phyloP scores from a whole-genome alignment of 2,797 vertebrate genomes.

The Chloroceryle amazona region DNA sequence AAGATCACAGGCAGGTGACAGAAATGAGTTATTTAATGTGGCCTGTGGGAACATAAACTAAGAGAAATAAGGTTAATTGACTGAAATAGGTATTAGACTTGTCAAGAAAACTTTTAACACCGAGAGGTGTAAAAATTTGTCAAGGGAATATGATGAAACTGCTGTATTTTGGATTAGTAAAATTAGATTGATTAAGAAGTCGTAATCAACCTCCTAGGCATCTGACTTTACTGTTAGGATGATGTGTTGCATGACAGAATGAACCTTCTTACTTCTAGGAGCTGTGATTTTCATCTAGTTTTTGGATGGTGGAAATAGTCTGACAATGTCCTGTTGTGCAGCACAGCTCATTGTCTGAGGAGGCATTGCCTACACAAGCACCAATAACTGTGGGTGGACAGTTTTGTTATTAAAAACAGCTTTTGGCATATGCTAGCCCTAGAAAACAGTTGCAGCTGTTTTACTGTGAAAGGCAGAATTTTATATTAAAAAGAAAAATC shows the following conservation, averaged over 20 bases:
- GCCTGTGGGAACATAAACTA: not conserved
- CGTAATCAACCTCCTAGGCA: not conserved
- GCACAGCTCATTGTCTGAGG: fast-evolving
- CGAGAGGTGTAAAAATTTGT: not conserved
- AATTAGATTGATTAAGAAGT: not conserved
- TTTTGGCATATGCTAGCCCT: not conserved
- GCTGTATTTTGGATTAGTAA: not conserved
- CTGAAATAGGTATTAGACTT: not conserved
- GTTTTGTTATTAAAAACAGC: not conserved
- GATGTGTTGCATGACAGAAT: not conserved
- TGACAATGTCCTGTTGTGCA: not conserved
- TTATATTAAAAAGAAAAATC: not conserved
- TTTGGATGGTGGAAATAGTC: not conserved
- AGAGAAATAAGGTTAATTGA: not conserved
- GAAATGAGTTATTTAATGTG: not conserved
- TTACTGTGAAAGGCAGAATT: not conserved
- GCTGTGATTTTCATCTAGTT: not conserved
- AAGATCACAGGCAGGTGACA: not conserved
- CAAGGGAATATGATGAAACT: not conserved
- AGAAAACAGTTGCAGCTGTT: not conserved
- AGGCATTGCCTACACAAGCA: not conserved
- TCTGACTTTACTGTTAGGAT: not conserved
- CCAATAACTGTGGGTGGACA: not conserved
- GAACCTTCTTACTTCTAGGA: not conserved
- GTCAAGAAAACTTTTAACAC: not conserved